Base-by-base conservation (phyloP, 2,113 vertebrate species). In the Sylvia atricapilla region DNA sequence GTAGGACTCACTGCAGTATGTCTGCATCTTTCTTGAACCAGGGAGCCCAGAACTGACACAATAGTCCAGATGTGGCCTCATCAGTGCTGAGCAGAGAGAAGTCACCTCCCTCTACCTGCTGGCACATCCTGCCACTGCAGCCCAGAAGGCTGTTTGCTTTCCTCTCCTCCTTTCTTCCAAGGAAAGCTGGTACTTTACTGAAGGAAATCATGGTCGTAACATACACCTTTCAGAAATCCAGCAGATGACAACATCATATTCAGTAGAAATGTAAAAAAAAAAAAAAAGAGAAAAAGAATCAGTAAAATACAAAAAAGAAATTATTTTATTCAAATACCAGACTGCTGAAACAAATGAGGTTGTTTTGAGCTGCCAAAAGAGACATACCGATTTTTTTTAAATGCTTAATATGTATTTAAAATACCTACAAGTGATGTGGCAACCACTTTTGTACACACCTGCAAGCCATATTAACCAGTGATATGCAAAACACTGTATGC, bases 321-420 rank as follows among this genome's bases (percentile, higher is more conserved):
- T 28, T 52, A 17, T 18, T 89, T 93, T 94, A 96, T 95, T 95
- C 17, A 73, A 77, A 74, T 37, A 91, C 9, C 82, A 39, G 67
- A 24, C 25, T 68, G 7, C 60, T 22, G 7, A 83, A 90, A 93
- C 4, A 89, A 90, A 85, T 21, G 1, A 7, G 46, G 44, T 6
- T 79, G 20, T 49, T 87, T 39, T 80, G 44, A 95, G 35, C 43
- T 87, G 80, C 23, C 39, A 91, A 88, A 69, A 70, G 12, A 81
- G 21, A 95, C 86, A 95, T 33, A 89, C 0, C 66, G 23, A 52
- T 39, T 87, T 75, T 73, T 46, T n/a, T 14, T 19, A 87, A 93
- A 86, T 25, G 22, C 20, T 93, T 72, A 43, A 84, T 72, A 52
- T 27, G 1, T 64, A 52, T 72, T 87, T 76, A 35, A 84, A 84